Percentiles rank a stretch among this genome's conserved stretches.
phyloP scores from a whole-genome alignment of 2,888 invertebrate genomes.

The Agrotis puta region DNA sequence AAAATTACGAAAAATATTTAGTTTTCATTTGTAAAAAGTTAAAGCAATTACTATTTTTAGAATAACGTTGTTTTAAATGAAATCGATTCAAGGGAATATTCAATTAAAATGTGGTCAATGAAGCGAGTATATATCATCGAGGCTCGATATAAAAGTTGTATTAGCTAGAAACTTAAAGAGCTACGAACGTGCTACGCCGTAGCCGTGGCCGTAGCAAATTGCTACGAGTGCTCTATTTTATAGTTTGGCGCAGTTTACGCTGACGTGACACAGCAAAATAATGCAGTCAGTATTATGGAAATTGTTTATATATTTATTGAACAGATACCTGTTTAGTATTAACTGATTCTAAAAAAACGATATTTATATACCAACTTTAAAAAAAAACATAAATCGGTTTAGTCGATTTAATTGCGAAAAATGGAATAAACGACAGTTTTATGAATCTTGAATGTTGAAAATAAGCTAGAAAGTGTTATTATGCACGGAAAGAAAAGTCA shows the following conservation, averaged over 20 bases:
- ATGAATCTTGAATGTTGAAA: slow-evolving; percentile 9
- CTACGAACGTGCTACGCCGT: slow-evolving; percentile 53
- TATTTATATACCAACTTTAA: slow-evolving; percentile 36
- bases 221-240: slow-evolving; percentile 48
- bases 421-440: slow-evolving; percentile 37
- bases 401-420: slow-evolving; percentile 39
- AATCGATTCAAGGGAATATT: slow-evolving; percentile 51
- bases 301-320: slow-evolving; percentile 39
- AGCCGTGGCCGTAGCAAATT: slow-evolving; percentile 59
- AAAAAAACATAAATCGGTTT: slow-evolving; percentile 30
- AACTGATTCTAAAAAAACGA: slow-evolving; percentile 33
- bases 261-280: slow-evolving; percentile 37
- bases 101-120: slow-evolving; percentile 16
- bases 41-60: slow-evolving; percentile 64
- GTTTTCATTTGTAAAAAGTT: slow-evolving; percentile 45
- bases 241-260: slow-evolving; percentile 36
- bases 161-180: slow-evolving; percentile 19
- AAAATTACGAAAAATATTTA: slow-evolving; percentile 42
- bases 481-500: slow-evolving; percentile 12
- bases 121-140: slow-evolving; percentile 12
- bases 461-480: slow-evolving; percentile 25
- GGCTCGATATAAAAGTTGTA: slow-evolving; percentile 26
- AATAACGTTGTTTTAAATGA: slow-evolving; percentile 56
- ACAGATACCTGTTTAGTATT: slow-evolving; percentile 32
- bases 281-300: slow-evolving; percentile 33